A percentile compares a stretch with the other conserved stretches of the same genome.
phyloP scores from a whole-genome alignment of 2,888 invertebrate genomes.

The Chrysolina oricalcia region DNA sequence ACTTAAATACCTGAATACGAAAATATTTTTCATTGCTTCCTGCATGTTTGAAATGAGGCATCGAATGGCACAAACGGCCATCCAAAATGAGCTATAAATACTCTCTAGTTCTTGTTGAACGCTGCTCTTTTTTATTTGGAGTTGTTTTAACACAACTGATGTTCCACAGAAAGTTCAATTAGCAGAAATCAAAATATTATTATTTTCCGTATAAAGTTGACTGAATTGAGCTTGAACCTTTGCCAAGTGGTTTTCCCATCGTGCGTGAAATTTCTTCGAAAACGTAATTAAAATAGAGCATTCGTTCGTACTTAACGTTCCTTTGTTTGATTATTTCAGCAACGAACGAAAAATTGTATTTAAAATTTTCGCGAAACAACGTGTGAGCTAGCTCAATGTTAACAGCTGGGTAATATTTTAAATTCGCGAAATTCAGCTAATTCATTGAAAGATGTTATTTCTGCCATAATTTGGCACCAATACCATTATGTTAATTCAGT shows the following conservation, averaged over 20 bases:
- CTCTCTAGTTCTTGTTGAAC: not conserved
- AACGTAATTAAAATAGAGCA: conserved; percentile 9
- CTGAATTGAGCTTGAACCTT: not conserved
- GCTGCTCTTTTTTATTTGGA: not conserved
- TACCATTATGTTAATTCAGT: too few relatives aligned
- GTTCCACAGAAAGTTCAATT: not conserved
- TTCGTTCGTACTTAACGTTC: not conserved
- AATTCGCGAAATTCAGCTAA: not conserved
- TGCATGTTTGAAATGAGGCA: not conserved
- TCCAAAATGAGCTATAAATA: not conserved
- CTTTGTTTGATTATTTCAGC: conserved; percentile 15
- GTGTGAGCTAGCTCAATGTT: not conserved
- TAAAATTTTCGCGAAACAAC: not conserved
- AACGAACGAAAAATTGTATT: not conserved
- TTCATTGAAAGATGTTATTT: not conserved
- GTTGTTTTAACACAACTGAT: not conserved
- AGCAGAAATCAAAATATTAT: not conserved
- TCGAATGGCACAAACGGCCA: not conserved
- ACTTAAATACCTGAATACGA: not conserved
- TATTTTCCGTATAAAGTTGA: conserved; percentile 2
- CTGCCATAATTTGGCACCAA: not conserved
- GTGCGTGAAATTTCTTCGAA: not conserved
- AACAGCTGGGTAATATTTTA: not conserved
- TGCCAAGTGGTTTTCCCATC: conserved; percentile 20
- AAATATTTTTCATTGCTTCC: not conserved